Evolutionary conservation across 2,113 vertebrate genomes (phyloP).

Genomic region (Reinhardtius hippoglossoides): DNA sequence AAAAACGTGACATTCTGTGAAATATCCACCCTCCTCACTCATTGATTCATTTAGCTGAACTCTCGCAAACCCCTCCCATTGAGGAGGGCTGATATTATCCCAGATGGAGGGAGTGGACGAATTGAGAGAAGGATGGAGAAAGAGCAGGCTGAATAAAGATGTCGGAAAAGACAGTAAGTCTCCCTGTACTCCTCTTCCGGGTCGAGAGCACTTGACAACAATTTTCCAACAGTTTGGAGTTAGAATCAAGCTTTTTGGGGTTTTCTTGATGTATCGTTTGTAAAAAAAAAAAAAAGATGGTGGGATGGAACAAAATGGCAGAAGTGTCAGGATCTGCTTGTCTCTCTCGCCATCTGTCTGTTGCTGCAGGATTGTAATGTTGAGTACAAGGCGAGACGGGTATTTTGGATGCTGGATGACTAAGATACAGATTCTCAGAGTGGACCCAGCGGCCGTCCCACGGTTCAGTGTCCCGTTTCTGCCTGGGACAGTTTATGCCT

Average conservation of each 20-base stretch:
- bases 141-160: conserved; percentile 50
- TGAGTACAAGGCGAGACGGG: conserved; percentile 33
- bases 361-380: conserved; percentile 35
- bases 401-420: conserved; percentile 45
- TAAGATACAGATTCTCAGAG: conserved; percentile 21
- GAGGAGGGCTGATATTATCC: conserved; percentile 58
- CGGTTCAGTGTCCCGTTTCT: conserved; percentile 42
- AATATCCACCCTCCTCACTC: conserved; percentile 44
- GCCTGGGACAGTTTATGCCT: conserved; percentile 44
- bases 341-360: conserved; percentile 46
- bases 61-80: conserved; percentile 58
- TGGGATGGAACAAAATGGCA: conserved; percentile 15
- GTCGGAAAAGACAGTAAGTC: conserved; percentile 42
- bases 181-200: conserved; percentile 10
- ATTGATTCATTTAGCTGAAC: conserved; percentile 66
- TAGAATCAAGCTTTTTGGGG: conserved; percentile 9
- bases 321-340: conserved; percentile 30
- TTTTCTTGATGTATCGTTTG: conserved; percentile 1
- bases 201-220: conserved; percentile 18
- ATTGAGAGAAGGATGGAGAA: conserved; percentile 37
- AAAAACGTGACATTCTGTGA: conserved; percentile 49
- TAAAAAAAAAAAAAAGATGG: conserved; percentile 6
- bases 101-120: conserved; percentile 52
- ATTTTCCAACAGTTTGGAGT: conserved; percentile 26
- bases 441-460: conserved; percentile 34